Evolutionary conservation across 2,113 vertebrate species (phyloP), one percentile per base, ranked within the genome.

Genomic region (Corydoras sp.): DNA sequence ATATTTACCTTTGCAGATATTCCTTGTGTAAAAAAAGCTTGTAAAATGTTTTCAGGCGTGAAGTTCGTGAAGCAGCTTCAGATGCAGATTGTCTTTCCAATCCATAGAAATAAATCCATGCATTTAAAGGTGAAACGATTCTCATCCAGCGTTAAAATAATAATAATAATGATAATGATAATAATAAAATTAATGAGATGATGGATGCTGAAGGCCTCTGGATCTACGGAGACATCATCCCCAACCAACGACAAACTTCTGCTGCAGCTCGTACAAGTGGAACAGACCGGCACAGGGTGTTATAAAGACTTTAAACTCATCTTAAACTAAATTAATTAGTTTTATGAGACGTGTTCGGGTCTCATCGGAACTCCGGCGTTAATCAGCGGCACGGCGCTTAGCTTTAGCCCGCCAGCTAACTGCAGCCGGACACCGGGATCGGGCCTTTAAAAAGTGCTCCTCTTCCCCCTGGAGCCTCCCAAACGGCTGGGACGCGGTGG

Each of bases 311-410:
- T 13, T 30, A 18, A 62, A 68, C 55, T 0, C 72, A 62, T 62
- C 12, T 7, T 64, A 31, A 7, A 65, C 80, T 79, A 77, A 79
- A 73, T 67, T 24, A 3, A 14, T 10, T 31, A n/a, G 49, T 10
- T 49, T 12, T 8, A 30, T 8, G 35, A 62, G 35, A 59, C 14
- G 9, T 0, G 30, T 3, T 4, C 31, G 5, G 30, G 49, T 49
- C 56, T 58, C 13, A 5, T 14, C 43, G 2, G 9, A 58, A 58
- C 10, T 8, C 13, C 15, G 49, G n/a, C 24, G 64, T 65, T 51
- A 9, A 56, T 60, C 81, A 83, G 83, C 84, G 77, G 85, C 48
- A 61, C 81, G 83, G 83, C 84, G 77, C 85, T 84, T 87, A 85
- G 78, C 31, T 65, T 18, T 12, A 14, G 43, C 63, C 50, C 56